Percentiles rank a stretch among this genome's conserved stretches.
Conservation (phyloP, 1,140 invertebrate genomes). For the Drosophila elegans region DNA sequence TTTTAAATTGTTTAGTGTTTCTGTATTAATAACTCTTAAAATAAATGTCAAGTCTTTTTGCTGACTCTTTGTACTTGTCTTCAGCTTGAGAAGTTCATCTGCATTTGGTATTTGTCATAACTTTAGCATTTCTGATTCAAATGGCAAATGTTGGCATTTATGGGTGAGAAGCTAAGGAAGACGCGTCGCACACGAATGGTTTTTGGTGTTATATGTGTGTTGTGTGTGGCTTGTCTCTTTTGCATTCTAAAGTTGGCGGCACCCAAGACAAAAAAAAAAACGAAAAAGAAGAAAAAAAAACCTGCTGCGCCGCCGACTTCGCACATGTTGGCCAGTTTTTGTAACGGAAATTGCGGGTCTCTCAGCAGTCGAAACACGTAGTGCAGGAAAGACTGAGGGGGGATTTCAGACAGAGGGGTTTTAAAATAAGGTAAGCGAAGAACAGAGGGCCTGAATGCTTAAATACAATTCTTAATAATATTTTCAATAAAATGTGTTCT, state of each 20-base stretch:
- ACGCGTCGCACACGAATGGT: constrained; percentile 65
- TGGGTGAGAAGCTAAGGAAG: constrained; percentile 2
- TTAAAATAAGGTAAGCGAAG: constrained; percentile 13
- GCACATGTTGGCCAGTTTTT: constrained; percentile 68
- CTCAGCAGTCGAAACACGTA: constrained; percentile 64
- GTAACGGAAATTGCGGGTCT: constrained; percentile 73
- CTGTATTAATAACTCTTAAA: neutral
- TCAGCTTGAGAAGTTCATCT: constrained; percentile 10
- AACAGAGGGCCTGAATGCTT: constrained; percentile 20
- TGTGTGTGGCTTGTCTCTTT: constrained; percentile 30
- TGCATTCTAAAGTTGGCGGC: constrained; percentile 65
- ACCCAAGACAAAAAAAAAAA: constrained; percentile 17
- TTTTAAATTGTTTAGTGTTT: neutral
- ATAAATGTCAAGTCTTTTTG: no score
- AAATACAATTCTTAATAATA: constrained; percentile 19
- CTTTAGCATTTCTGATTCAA: constrained; percentile 52
- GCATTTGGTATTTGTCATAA: constrained; percentile 41
- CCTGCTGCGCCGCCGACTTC: constrained; percentile 38
- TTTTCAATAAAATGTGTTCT: constrained; percentile 32
- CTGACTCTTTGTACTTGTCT: neutral
- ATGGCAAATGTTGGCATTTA: constrained; percentile 77
- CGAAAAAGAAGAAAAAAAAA: constrained; percentile 25
- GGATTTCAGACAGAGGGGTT: constrained; percentile 4
- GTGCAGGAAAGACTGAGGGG: neutral
- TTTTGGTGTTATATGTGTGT: constrained; percentile 21